These are phyloP conservation scores for Pseudomyrmex pallidus DNA, from an alignment of 1,140 invertebrate species.

Conservation along the genomic window DNA sequence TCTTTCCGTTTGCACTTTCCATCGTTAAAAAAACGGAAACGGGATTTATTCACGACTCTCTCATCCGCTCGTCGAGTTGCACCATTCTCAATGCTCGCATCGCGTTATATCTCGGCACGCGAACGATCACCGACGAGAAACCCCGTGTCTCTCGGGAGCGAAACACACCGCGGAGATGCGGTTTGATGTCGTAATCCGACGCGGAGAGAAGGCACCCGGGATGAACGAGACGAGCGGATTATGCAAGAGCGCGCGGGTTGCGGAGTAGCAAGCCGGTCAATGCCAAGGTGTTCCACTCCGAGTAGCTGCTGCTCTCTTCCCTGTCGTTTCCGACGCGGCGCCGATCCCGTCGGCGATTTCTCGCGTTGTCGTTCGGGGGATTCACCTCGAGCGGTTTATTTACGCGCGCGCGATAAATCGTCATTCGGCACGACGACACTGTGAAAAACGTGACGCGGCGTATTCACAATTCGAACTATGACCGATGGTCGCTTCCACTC, in stretches of 20 bases:
- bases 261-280: conserved; percentile 83
- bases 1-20: conserved; percentile 28
- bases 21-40: conserved; percentile 18
- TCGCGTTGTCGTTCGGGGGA: background rate
- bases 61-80: no score
- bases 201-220: conserved; percentile 66
- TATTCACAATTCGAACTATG: background rate
- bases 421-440: background rate
- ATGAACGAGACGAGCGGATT: conserved; percentile 84
- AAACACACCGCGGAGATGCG: conserved; percentile 49
- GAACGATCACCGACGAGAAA: conserved; percentile 5
- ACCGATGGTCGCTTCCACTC: no score
- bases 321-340: conserved; percentile 37
- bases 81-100: no score
- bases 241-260: conserved; percentile 79
- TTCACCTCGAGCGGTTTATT: conserved; percentile 19
- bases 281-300: conserved; percentile 83
- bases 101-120: conserved; percentile 24
- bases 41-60: background rate
- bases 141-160: background rate
- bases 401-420: background rate
- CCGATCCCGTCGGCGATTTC: conserved; percentile 56
- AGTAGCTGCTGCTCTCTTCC: conserved; percentile 62
- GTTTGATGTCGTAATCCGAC: conserved; percentile 60
- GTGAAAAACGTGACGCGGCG: background rate